Evolutionary conservation across 1,140 invertebrate genomes (phyloP).

Genomic region (Conopomorpha cramerella): DNA sequence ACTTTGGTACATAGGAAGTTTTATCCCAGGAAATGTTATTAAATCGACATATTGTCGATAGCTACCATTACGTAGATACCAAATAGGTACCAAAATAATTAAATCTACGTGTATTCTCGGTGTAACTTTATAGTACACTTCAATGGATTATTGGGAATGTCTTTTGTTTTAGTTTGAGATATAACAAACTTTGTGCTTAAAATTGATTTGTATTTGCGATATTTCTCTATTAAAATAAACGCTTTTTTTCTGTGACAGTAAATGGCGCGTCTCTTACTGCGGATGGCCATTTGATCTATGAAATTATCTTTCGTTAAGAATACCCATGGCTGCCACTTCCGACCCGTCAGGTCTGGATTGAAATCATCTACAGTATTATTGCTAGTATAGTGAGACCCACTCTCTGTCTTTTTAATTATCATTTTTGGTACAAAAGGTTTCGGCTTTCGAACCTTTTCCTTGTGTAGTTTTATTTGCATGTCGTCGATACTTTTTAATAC

Average conservation of each 20-base stretch:
- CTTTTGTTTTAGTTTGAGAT: conserved; percentile 25
- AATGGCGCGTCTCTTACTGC: conserved; percentile 35
- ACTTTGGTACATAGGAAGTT: conserved; percentile 33
- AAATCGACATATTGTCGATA: too few species aligned
- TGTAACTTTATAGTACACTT: conserved; percentile 47
- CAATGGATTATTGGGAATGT: conserved; percentile 23
- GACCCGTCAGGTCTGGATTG: conserved; percentile 44
- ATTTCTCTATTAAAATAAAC: conserved; percentile 40
- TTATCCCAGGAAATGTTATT: too few species aligned
- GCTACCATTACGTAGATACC: too few species aligned
- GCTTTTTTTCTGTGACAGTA: conserved; percentile 38
- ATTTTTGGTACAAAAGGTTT: conserved; percentile 49
- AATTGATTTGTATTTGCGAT: conserved; percentile 41
- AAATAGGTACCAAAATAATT: too few species aligned
- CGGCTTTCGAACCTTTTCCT: conserved; percentile 37
- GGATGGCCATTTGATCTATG: conserved; percentile 49
- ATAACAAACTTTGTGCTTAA: conserved; percentile 42
- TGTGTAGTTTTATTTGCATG: conserved; percentile 44
- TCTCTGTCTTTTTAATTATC: conserved; percentile 52
- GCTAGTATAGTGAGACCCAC: conserved; percentile 54
- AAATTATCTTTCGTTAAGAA: conserved; percentile 46
- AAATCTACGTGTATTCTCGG: conserved; percentile 21
- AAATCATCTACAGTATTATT: conserved; percentile 18
- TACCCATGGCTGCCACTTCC: conserved; percentile 58
- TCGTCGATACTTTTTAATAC: conserved; percentile 56